Conservation (phyloP, 2,113 vertebrate genomes). For the Pipra filicauda region DNA sequence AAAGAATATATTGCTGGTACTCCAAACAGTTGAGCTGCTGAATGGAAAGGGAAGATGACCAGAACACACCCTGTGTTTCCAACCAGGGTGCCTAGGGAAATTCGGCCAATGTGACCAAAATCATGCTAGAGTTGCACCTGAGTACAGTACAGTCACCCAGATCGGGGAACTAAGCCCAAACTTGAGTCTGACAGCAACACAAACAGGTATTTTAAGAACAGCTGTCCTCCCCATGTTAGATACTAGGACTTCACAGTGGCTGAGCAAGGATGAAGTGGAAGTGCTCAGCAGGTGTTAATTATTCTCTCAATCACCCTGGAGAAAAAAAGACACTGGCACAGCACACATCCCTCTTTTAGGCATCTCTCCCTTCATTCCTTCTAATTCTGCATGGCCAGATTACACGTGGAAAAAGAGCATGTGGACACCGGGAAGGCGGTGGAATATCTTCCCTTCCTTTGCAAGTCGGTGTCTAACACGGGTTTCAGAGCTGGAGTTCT, state of each 20-base stretch:
- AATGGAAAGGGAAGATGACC: not conserved
- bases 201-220: not conserved
- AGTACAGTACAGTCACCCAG: not conserved
- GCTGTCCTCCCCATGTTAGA: not conserved
- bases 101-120: not conserved
- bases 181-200: not conserved
- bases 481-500: not conserved
- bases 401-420: not conserved
- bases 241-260: not conserved
- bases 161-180: not conserved
- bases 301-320: not conserved
- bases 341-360: not conserved
- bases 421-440: not conserved
- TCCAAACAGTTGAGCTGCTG: not conserved
- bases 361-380: not conserved
- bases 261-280: not conserved
- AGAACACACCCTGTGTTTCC: not conserved
- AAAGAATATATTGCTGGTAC: not conserved
- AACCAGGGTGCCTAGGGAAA: not conserved
- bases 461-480: not conserved
- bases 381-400: not conserved
- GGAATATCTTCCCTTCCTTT: not conserved
- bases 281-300: not conserved
- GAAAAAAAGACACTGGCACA: not conserved
- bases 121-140: not conserved